Percentiles rank a stretch among this genome's conserved stretches.
phyloP scores from a whole-genome alignment of 2,113 vertebrate species.

The Pampusana beccarii region DNA sequence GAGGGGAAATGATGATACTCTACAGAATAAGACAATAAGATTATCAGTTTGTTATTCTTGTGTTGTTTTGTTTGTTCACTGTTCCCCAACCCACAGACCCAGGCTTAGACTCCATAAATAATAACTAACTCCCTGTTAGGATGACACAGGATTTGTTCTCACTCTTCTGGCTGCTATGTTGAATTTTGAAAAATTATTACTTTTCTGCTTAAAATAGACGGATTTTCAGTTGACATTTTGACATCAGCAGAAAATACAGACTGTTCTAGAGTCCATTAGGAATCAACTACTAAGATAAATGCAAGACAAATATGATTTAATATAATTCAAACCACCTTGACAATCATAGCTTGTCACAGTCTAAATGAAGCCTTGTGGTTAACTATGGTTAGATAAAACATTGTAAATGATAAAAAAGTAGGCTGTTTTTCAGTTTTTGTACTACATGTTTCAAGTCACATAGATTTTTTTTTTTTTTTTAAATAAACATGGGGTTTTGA shows the following conservation, averaged over 20 bases:
- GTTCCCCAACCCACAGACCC: background rate
- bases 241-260: constrained; percentile 55
- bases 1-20: background rate
- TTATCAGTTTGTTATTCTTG: constrained; percentile 10
- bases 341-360: background rate
- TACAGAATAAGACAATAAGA: background rate
- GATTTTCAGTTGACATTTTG: constrained; percentile 67
- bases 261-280: background rate
- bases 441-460: background rate
- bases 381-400: background rate
- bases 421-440: background rate
- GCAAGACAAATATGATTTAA: constrained; percentile 37
- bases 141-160: constrained; percentile 44
- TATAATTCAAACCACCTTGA: constrained; percentile 11
- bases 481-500: background rate
- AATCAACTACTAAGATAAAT: constrained; percentile 56
- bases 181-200: constrained; percentile 59
- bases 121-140: constrained; percentile 34
- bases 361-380: background rate
- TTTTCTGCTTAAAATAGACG: constrained; percentile 55
- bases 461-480: background rate
- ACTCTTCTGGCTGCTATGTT: background rate
- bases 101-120: constrained; percentile 40
- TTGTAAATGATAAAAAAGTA: background rate
- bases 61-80: background rate